These are phyloP conservation scores for Cyanistes caeruleus DNA, from an alignment of 2,113 vertebrate genomes.

Conservation along the genomic window DNA sequence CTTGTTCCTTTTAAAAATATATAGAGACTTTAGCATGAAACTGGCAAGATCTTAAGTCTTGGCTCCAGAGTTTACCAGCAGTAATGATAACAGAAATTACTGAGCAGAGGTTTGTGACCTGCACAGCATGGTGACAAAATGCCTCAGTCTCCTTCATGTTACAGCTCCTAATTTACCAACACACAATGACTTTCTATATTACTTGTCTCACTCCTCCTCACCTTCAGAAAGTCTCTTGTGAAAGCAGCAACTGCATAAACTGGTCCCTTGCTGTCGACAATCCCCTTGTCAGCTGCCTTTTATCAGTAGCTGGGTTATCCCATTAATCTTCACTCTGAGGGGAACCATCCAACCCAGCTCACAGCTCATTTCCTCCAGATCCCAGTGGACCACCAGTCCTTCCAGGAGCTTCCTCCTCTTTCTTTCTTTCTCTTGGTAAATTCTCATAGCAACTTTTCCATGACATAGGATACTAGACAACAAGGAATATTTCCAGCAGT, in stretches of 20 bases:
- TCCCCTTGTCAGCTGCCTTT: not conserved
- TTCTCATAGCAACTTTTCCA: not conserved
- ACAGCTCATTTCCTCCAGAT: not conserved
- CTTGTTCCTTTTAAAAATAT: not conserved
- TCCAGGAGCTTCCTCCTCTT: slow-evolving; percentile 41
- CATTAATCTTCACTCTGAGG: slow-evolving; percentile 22
- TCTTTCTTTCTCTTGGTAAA: not conserved
- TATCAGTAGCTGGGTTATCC: not conserved
- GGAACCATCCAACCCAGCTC: not conserved
- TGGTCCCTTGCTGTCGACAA: not conserved
- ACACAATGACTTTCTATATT: not conserved
- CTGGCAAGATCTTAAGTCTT: not conserved
- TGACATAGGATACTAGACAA: not conserved
- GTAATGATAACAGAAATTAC: not conserved
- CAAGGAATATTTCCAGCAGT: not conserved
- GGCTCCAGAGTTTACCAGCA: not conserved
- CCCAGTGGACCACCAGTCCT: not conserved
- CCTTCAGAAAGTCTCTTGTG: not conserved
- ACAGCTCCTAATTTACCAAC: not conserved
- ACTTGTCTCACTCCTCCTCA: not conserved
- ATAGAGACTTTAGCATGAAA: not conserved
- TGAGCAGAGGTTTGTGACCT: not conserved
- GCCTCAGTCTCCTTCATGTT: not conserved
- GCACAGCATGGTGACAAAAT: not conserved
- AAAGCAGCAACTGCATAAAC: not conserved